Conservation (phyloP, 2,113 vertebrate genomes). For the Lagopus leucura region DNA sequence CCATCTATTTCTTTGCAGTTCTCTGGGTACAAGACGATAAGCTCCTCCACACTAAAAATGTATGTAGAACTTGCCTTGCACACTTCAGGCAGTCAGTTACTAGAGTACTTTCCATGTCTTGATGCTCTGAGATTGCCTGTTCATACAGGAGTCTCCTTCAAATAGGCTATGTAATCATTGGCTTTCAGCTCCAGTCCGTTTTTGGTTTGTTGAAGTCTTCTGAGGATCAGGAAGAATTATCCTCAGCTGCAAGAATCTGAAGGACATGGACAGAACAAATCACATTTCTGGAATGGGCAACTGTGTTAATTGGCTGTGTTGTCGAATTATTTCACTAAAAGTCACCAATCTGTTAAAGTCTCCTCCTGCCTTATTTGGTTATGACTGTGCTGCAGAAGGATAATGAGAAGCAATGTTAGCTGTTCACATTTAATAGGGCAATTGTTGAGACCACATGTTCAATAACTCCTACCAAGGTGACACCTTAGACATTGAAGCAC, state of each 20-base stretch:
- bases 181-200: not conserved
- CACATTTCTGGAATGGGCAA: not conserved
- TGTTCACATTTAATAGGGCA: not conserved
- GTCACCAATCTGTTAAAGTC: not conserved
- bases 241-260: not conserved
- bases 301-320: not conserved
- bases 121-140: not conserved
- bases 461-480: conserved; percentile 25
- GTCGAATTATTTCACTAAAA: conserved; percentile 14
- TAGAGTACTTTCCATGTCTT: not conserved
- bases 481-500: not conserved
- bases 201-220: not conserved
- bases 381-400: not conserved
- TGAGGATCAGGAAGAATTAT: not conserved
- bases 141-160: not conserved
- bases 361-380: conserved; percentile 3
- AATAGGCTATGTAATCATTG: not conserved
- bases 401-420: not conserved
- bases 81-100: not conserved
- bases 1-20: not conserved
- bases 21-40: not conserved
- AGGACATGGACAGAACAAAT: not conserved
- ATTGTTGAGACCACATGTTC: conserved; percentile 6
- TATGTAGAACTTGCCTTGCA: not conserved
- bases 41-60: not conserved